A percentile compares a stretch with the other conserved stretches of the same genome.
Evolutionary conservation across 2,797 vertebrate species (phyloP).

Genomic region (Aldrovandia affinis): DNA sequence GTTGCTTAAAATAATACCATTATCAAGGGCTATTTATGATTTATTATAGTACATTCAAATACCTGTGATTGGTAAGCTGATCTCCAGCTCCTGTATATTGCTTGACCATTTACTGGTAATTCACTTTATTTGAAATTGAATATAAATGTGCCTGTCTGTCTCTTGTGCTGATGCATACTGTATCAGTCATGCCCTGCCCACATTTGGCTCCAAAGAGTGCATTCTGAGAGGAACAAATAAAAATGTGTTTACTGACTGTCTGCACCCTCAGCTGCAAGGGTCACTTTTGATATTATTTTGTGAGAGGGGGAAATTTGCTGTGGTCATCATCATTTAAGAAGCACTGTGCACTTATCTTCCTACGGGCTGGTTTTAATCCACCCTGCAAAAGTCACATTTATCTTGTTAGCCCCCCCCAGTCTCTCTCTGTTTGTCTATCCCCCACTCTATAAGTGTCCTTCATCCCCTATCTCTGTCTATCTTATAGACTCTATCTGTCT

Average conservation of each 20-base stretch:
- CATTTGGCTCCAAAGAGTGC: background rate
- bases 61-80: background rate
- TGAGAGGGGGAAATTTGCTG: constrained; percentile 23
- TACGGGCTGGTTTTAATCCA: constrained; percentile 41
- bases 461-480: background rate
- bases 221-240: background rate
- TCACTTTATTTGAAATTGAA: background rate
- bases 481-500: background rate
- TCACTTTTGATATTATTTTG: constrained; percentile 9
- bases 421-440: background rate
- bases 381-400: constrained; percentile 39
- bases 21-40: background rate
- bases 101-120: background rate
- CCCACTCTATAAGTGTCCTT: background rate
- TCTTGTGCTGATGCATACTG: background rate
- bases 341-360: constrained; percentile 35
- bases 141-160: background rate
- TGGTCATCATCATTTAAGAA: constrained; percentile 45
- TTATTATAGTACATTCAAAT: background rate
- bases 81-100: background rate
- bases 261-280: constrained; percentile 12
- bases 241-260: background rate
- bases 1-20: background rate
- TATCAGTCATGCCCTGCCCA: background rate
- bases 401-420: constrained; percentile 32